Conservation (phyloP, 1,140 invertebrate genomes). For the Drosophila mayri region DNA sequence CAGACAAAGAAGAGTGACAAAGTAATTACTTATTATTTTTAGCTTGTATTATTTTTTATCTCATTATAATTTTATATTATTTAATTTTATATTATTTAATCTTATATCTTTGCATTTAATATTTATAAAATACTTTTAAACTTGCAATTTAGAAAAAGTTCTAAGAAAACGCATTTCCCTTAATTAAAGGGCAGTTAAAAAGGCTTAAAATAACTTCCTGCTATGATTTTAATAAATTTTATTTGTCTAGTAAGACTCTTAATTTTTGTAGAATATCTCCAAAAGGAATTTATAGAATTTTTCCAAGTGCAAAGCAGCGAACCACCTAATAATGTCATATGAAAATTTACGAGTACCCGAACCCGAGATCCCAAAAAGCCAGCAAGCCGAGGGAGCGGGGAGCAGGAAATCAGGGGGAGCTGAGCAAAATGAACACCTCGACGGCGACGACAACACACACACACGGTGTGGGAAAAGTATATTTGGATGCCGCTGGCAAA, state of each 20-base stretch:
- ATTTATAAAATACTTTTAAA: neutral
- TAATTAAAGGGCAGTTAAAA: too few species aligned
- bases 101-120: neutral
- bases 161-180: too few species aligned
- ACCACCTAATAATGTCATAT: constrained; percentile 82
- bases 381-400: neutral
- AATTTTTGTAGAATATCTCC: neutral
- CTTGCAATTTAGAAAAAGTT: too few species aligned
- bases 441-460: neutral
- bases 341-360: constrained; percentile 66
- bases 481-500: constrained; percentile 73
- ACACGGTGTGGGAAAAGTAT: constrained; percentile 57
- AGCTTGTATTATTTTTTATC: too few species aligned
- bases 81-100: too few species aligned
- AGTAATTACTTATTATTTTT: neutral
- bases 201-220: too few species aligned
- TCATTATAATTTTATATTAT: too few species aligned
- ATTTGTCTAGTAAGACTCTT: too few species aligned
- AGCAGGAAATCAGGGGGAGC: neutral
- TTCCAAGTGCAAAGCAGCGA: constrained; percentile 45
- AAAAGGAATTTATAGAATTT: neutral
- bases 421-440: constrained; percentile 42
- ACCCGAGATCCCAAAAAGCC: constrained; percentile 30
- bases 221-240: too few species aligned
- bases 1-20: rapidly evolving